Evolutionary conservation across 2,113 vertebrate genomes (phyloP), one percentile per base, ranked within the genome.

Genomic region (Tenrec ecaudatus): DNA sequence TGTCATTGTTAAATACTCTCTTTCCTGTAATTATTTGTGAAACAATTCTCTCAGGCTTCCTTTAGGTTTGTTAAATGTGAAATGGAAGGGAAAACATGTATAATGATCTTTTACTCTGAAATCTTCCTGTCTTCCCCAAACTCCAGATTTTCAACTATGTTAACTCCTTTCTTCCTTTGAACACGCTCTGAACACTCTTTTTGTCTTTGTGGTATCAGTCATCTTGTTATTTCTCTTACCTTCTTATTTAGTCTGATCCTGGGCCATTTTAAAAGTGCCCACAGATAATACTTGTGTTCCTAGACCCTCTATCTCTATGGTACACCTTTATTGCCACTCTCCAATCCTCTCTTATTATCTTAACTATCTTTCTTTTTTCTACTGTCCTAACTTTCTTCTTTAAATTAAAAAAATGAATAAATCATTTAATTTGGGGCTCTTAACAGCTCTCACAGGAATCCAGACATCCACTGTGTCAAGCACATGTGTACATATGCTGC

Each of bases 11-110:
- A 57, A 69, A 71, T 40, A 10, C n/a, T n/a, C n/a, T 75, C 25
- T 81, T 64, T 25, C 78, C 15, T 68, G 19, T 43, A 69, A 71
- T 80, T 89, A 76, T 23, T 84, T 93, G 27, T 82, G 25, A 86
- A 93, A 83, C 27, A 85, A 14, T 57, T 81, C 78, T 57, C 31
- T 19, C 57, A 62, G 23, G 31, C 6, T 79, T 82, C 19, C 38
- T 94, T 90, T 68, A 29, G 8, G 16, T 91, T 76, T 89, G 69
- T 68, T 88, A 68, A 38, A 40, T 86, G 20, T 64, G 43, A 33
- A 66, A 60, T 19, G 69, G 78, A 79, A 79, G 38, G 25, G 31
- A 47, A 10, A 71, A 82, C 75, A 62, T 68, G 1, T 53, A 10
- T 29, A 22, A 36, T 77, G 29, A 78, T 57, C 77, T 91, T 36